Evolutionary conservation across 2,113 vertebrate genomes (phyloP).

Genomic region (Osmerus eperlanus): DNA sequence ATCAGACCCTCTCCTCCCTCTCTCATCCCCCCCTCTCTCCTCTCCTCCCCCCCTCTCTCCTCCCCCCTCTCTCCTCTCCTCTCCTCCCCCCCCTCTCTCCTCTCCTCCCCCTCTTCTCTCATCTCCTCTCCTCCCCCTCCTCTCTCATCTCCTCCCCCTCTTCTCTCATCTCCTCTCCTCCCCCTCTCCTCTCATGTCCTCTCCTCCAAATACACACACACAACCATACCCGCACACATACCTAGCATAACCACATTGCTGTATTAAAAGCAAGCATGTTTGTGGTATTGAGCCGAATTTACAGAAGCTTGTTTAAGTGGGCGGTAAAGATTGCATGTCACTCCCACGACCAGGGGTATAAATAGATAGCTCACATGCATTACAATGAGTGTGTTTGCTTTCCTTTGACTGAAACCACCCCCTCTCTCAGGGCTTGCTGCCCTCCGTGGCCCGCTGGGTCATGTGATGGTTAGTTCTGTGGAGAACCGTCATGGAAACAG

Average conservation of each 20-base stretch:
- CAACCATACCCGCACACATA: no score
- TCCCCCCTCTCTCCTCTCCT: constrained; percentile 43
- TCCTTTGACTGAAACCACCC: background rate
- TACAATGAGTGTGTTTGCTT: background rate
- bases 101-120: no score
- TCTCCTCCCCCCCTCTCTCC: constrained; percentile 28
- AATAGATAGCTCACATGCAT: constrained; percentile 15
- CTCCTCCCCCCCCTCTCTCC: constrained; percentile 15
- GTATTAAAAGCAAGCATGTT: no score
- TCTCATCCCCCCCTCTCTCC: no score
- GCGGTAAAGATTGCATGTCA: background rate
- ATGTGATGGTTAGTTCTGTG: no score
- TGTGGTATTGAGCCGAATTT: background rate
- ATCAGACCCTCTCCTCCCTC: constrained; percentile 48
- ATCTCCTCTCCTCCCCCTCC: constrained; percentile 53
- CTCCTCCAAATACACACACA: no score
- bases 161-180: no score
- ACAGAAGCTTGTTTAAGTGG: background rate
- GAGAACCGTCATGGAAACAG: no score
- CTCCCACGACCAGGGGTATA: constrained; percentile 8
- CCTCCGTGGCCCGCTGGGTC: no score
- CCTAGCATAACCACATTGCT: no score
- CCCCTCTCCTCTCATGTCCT: no score
- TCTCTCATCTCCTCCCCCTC: background rate
- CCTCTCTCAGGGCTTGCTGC: background rate